phyloP scores from a whole-genome alignment of 2,113 vertebrate genomes.

The Neolamprologus sp. region DNA sequence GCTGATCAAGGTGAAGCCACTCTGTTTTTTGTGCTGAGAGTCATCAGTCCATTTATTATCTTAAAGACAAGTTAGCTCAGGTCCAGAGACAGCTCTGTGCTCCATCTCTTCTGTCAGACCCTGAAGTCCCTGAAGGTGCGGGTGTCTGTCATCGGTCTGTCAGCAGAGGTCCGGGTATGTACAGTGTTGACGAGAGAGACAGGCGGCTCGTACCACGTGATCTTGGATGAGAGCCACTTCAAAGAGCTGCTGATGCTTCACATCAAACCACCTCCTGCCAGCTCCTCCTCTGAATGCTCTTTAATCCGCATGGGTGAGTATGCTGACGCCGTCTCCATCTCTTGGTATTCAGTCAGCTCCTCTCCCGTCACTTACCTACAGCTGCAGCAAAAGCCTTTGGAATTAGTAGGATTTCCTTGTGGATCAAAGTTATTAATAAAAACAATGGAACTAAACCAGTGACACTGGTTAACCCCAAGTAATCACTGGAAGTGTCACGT shows the following conservation, averaged over 20 bases:
- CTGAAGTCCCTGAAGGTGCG: constrained; percentile 88
- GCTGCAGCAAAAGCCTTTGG: neutral
- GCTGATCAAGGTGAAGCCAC: constrained; percentile 81
- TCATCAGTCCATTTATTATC: neutral
- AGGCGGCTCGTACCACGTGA: constrained; percentile 88
- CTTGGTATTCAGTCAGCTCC: neutral
- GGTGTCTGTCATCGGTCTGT: constrained; percentile 91
- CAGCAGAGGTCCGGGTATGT: constrained; percentile 93
- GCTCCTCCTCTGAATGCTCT: constrained; percentile 87
- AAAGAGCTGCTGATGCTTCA: constrained; percentile 88
- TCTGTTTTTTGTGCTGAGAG: neutral
- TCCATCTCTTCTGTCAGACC: constrained; percentile 60
- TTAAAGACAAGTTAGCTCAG: neutral
- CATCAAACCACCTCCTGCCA: constrained; percentile 88
- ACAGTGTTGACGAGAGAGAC: constrained; percentile 90
- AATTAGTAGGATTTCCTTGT: neutral
- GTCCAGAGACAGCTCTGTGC: neutral
- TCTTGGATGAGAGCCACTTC: constrained; percentile 94
- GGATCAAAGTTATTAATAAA: neutral
- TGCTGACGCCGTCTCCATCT: neutral
- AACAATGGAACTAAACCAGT: neutral
- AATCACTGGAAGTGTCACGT: neutral
- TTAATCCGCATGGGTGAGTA: constrained; percentile 94
- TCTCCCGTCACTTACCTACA: neutral
- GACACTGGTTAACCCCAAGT: neutral